A percentile compares a stretch with the other conserved stretches of the same genome.
phyloP scores from a whole-genome alignment of 2,888 invertebrate species.

The Hyposoter dolosus region DNA sequence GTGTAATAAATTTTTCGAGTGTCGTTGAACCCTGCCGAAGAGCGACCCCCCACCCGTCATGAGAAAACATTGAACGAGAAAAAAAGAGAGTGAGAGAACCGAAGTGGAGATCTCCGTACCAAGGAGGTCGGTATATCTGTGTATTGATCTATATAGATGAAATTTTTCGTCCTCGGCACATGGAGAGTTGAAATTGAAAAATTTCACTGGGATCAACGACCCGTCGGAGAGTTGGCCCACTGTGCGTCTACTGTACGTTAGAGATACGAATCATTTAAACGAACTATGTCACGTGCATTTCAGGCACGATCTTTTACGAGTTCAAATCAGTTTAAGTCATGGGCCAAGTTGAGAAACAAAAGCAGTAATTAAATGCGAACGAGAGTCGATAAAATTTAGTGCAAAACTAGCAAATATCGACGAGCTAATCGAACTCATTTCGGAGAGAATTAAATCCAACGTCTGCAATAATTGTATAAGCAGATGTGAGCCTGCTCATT shows the following conservation, averaged over 20 bases:
- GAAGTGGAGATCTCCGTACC: constrained; percentile 37
- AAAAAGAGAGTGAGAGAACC: constrained; percentile 43
- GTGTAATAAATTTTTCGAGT: constrained; percentile 47
- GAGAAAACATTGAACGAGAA: constrained; percentile 33
- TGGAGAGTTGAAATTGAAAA: constrained; percentile 64
- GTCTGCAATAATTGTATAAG: neutral
- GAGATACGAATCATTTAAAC: constrained; percentile 2
- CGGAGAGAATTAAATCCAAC: neutral
- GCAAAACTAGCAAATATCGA: neutral
- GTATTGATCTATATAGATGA: constrained; percentile 61
- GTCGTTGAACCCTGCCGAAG: constrained; percentile 50
- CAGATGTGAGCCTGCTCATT: neutral
- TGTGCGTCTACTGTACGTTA: constrained; percentile 27
- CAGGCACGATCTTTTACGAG: constrained; percentile 18
- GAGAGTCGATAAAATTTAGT: neutral
- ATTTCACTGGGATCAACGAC: constrained; percentile 66
- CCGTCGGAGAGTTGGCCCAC: constrained; percentile 62
- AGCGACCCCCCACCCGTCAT: constrained; percentile 28
- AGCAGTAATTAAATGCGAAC: neutral
- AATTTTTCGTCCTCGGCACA: constrained; percentile 60
- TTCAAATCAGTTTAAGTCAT: constrained; percentile 20
- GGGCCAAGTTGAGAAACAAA: neutral
- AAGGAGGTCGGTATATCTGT: constrained; percentile 54
- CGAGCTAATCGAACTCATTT: neutral
- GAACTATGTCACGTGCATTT: constrained; percentile 40